Evolutionary conservation across 1,140 invertebrate species (phyloP).

Genomic region (Eueides isabella): DNA sequence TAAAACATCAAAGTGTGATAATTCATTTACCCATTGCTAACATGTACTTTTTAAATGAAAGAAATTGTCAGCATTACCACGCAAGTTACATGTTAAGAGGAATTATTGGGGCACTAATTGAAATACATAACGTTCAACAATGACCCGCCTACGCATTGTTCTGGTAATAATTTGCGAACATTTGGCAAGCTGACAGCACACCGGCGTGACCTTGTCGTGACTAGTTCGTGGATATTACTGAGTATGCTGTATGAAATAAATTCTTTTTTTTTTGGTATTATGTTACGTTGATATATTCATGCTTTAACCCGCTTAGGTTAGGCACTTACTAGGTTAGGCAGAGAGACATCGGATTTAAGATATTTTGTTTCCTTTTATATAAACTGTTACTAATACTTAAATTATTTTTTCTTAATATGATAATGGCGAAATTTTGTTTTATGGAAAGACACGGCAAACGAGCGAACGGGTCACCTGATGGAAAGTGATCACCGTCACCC

Average conservation of each 20-base stretch:
- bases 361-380: no score
- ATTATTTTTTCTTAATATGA: no score
- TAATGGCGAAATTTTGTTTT: no score
- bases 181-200: conserved; percentile 35
- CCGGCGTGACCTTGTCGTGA: conserved; percentile 9
- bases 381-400: no score
- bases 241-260: background rate
- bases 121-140: conserved; percentile 29
- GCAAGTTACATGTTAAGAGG: conserved; percentile 10
- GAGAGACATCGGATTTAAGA: no score
- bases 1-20: background rate
- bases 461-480: no score
- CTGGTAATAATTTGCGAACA: conserved; percentile 22
- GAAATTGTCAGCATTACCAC: conserved; percentile 25
- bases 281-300: background rate
- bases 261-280: background rate
- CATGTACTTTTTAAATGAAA: background rate
- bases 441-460: no score
- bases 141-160: conserved; percentile 33
- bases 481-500: no score
- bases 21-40: background rate
- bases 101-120: conserved; percentile 27
- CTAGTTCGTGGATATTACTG: background rate
- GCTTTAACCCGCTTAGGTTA: no score
- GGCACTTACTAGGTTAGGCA: no score